These are phyloP conservation scores for Jaculus jaculus DNA, from an alignment of 2,113 vertebrate species.

Conservation along the genomic window DNA sequence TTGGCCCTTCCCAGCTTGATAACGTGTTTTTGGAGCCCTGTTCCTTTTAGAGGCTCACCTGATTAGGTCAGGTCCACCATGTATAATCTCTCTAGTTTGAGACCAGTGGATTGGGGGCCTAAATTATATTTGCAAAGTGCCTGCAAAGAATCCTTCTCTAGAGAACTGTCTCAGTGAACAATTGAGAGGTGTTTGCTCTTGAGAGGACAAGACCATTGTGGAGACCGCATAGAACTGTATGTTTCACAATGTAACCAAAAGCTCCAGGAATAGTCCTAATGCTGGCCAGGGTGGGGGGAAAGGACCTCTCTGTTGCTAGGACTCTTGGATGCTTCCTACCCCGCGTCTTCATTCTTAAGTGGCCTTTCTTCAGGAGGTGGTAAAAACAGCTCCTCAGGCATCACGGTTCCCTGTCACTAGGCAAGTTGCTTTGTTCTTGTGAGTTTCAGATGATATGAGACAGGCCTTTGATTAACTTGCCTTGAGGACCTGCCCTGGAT, in stretches of 20 bases:
- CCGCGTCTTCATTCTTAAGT: not conserved
- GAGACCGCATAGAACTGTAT: not conserved
- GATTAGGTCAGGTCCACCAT: not conserved
- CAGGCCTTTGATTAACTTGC: not conserved
- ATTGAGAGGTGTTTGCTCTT: not conserved
- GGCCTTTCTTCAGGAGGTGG: not conserved
- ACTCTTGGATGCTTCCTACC: not conserved
- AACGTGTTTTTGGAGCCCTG: not conserved
- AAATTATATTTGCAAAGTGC: not conserved
- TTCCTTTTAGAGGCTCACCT: not conserved
- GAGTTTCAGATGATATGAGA: not conserved
- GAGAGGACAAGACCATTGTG: not conserved
- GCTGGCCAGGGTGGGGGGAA: not conserved
- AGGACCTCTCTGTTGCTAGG: not conserved
- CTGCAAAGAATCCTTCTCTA: not conserved
- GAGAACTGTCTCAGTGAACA: not conserved
- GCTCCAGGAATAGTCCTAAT: not conserved
- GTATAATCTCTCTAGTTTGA: not conserved
- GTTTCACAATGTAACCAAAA: not conserved
- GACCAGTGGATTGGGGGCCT: not conserved
- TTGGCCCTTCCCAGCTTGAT: accelerated
- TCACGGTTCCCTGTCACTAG: not conserved
- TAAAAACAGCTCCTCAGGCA: not conserved
- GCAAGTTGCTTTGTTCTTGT: not conserved
- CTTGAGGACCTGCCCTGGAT: not conserved